Percentiles rank a stretch among this genome's conserved stretches.
phyloP scores from a whole-genome alignment of 2,113 vertebrate species.

The Psettodes erumei region DNA sequence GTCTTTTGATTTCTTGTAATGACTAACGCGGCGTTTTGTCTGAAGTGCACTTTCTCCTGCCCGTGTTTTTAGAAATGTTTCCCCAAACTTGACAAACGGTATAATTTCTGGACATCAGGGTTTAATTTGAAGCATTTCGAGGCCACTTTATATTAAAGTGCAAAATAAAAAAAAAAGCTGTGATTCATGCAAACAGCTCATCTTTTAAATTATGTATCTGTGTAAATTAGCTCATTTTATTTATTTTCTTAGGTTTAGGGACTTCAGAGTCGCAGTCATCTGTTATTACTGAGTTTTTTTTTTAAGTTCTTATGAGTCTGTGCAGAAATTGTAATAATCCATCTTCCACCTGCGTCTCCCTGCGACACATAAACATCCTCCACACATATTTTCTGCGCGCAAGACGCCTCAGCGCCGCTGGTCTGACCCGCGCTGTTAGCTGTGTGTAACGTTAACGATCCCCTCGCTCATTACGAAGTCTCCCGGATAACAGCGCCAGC shows the following conservation, averaged over 20 bases:
- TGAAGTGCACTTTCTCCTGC: not conserved
- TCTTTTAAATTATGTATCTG: no score
- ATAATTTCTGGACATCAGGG: no score
- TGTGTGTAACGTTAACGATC: slow-evolving; percentile 28
- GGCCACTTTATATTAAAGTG: no score
- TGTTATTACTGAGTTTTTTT: no score
- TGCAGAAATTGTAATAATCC: not conserved
- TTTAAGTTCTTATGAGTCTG: no score
- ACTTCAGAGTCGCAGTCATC: no score
- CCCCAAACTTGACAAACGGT: no score
- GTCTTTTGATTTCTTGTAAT: slow-evolving; percentile 24
- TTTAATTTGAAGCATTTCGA: no score
- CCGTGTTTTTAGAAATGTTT: not conserved
- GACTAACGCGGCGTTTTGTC: not conserved
- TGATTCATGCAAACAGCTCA: no score
- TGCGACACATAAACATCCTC: not conserved
- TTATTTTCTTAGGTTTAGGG: no score
- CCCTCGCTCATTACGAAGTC: slow-evolving; percentile 5
- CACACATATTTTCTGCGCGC: not conserved
- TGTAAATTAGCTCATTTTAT: no score
- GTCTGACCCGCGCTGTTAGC: slow-evolving; percentile 9
- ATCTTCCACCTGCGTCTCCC: not conserved
- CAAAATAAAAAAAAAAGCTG: no score
- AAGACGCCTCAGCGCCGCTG: not conserved
- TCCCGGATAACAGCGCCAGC: slow-evolving; percentile 20